Conservation (phyloP, 1,140 invertebrate species). For the Cydia strobilella region DNA sequence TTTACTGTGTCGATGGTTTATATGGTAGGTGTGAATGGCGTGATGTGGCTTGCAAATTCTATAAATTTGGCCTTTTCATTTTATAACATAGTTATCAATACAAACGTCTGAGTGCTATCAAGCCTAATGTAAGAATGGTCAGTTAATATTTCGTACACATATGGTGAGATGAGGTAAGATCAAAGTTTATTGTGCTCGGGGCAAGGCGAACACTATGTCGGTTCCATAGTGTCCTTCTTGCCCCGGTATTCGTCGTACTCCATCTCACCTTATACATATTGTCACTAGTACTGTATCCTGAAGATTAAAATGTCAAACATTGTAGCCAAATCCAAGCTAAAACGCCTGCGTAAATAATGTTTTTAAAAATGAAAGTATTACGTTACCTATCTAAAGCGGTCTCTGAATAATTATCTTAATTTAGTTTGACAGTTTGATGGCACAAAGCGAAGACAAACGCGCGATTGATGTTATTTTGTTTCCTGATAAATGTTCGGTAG, state of each 20-base stretch:
- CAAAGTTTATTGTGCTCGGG: too few species aligned
- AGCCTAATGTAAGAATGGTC: too few species aligned
- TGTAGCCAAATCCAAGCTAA: neutral
- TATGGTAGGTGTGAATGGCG: neutral
- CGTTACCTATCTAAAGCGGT: slow-evolving; percentile 3
- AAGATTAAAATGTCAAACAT: neutral
- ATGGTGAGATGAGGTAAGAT: too few species aligned
- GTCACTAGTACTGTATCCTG: neutral
- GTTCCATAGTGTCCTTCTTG: too few species aligned
- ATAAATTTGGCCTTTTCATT: too few species aligned
- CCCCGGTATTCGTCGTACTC: too few species aligned
- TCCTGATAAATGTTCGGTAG: slow-evolving; percentile 18
- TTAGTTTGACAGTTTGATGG: slow-evolving; percentile 26
- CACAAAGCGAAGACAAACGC: slow-evolving; percentile 15
- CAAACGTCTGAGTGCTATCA: too few species aligned
- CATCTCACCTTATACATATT: neutral
- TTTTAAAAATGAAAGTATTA: neutral
- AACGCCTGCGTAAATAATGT: neutral
- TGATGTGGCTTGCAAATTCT: too few species aligned
- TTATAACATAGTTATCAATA: too few species aligned
- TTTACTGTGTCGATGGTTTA: neutral
- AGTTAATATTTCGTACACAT: too few species aligned
- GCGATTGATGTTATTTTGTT: slow-evolving; percentile 29
- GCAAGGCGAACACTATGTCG: too few species aligned
- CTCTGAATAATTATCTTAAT: slow-evolving; percentile 27